Base-by-base conservation (phyloP, 2,113 vertebrate species). In the Piprites chloris region DNA sequence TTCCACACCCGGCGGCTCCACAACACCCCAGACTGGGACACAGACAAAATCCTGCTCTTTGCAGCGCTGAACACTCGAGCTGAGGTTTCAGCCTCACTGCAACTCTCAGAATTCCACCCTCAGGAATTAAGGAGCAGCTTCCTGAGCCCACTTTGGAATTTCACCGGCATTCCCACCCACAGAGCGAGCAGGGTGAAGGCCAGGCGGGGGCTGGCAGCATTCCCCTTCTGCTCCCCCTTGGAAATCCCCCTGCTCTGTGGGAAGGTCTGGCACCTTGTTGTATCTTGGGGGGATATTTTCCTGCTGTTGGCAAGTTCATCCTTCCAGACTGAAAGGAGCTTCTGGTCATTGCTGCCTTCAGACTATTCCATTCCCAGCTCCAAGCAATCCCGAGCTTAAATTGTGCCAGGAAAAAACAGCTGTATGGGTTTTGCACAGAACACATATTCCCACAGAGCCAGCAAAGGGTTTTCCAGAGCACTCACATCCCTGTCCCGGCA, bases 11-110 rank as follows among this genome's bases (percentile, higher is more conserved):
- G 0, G 62, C 56, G 21, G 68, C 61, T 68, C 55, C 20, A 11
- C 9, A 5, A 8, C 5, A 0, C 9, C 27, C 56, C 3, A 0
- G 15, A 1, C 23, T 0, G 1, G 32, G n/a, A 49, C 11, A 9
- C 56, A 6, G 49, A 39, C 56, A 21, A 13, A 2, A 7, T 9
- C 26, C 30, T 20, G 2, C n/a, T 37, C 4, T 50, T 50, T 1
- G 19, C 13, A 2, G 9, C 1, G 11, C 58, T 23, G 19, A 26
- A 21, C 52, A 9, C 7, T 11, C 2, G 20, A 50, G 61, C n/a
- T 30, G 32, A 65, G 39, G 44, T 26, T 61, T 59, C 23, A 19
- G 22, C 20, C 61, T 5, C 22, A 58, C 37, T 0, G 14, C 21
- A 35, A 23, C 27, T 35, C 52, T 7, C 24, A 7, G 11, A 15